These are phyloP conservation scores for Rhorus exstirpatorius DNA, from an alignment of 2,888 invertebrate genomes.

Conservation along the genomic window DNA sequence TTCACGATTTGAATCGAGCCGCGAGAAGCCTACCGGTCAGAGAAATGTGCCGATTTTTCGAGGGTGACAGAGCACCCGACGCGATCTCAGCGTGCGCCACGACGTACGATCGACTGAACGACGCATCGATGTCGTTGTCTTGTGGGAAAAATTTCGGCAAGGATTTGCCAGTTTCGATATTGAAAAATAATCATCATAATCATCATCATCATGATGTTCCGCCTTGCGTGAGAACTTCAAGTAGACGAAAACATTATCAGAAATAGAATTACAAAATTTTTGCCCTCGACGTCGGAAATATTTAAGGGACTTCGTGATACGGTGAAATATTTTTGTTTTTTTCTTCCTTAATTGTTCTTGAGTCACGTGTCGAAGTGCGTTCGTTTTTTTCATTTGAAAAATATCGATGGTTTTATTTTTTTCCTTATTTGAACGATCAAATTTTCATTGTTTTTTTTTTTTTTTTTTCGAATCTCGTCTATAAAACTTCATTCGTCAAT, in stretches of 20 bases:
- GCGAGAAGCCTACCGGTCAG: conserved; percentile 88
- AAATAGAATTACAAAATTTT: conserved; percentile 59
- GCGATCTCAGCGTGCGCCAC: not conserved
- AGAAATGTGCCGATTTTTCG: conserved; percentile 91
- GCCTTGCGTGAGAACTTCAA: conserved; percentile 78
- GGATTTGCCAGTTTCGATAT: conserved; percentile 66
- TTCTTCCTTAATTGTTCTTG: not conserved
- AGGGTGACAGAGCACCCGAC: conserved; percentile 86
- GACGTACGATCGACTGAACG: not conserved
- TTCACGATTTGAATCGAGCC: conserved; percentile 89
- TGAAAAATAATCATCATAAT: conserved; percentile 37
- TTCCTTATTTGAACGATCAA: not conserved
- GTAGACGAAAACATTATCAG: conserved; percentile 78
- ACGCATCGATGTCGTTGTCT: conserved; percentile 63
- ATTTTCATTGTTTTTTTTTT: not conserved
- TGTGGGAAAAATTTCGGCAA: conserved; percentile 70
- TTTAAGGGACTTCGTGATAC: conserved; percentile 22
- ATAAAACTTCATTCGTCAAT: conserved; percentile 2
- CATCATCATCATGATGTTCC: conserved; percentile 56
- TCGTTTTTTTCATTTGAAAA: too few species aligned
- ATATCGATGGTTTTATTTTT: not conserved
- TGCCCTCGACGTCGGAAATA: conserved; percentile 48
- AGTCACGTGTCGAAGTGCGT: not conserved
- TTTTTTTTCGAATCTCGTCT: not conserved
- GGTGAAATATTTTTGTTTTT: not conserved